These are phyloP conservation scores for Sepiola atlantica DNA, from an alignment of 2,888 invertebrate genomes.

Conservation along the genomic window DNA sequence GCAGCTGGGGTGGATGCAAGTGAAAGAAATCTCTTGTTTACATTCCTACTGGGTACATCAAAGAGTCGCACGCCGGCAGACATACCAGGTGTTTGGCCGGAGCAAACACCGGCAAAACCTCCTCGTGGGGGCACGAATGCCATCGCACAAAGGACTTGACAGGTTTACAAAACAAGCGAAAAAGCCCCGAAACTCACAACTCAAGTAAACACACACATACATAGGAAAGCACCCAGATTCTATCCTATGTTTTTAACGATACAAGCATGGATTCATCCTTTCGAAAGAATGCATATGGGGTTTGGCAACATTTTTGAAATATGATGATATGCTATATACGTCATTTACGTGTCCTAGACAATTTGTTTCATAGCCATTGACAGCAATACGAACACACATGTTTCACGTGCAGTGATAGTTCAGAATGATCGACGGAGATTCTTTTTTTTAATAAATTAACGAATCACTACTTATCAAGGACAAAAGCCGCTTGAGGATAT, in stretches of 20 bases:
- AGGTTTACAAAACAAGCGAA: not conserved
- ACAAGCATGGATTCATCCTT: not conserved
- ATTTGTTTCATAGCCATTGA: too few species aligned
- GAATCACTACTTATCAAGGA: too few species aligned
- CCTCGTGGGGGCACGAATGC: not conserved
- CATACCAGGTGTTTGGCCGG: constrained; percentile 8
- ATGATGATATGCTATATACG: too few species aligned
- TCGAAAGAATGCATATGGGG: too few species aligned
- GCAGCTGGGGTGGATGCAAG: not conserved
- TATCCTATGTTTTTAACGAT: not conserved
- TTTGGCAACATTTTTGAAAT: too few species aligned
- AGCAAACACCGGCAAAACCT: constrained; percentile 13
- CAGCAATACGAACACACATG: too few species aligned
- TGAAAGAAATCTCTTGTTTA: constrained; percentile 32
- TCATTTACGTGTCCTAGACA: too few species aligned
- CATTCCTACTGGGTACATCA: not conserved
- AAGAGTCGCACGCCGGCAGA: not conserved
- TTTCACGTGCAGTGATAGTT: too few species aligned
- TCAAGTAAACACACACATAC: not conserved
- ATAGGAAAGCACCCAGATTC: not conserved
- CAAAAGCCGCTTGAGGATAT: too few species aligned
- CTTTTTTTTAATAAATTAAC: too few species aligned
- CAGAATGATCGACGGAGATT: too few species aligned
- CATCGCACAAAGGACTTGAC: not conserved
- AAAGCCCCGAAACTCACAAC: not conserved